Percentiles rank a stretch among this genome's conserved stretches.
phyloP scores from a whole-genome alignment of 2,888 invertebrate genomes.

The Nephrotoma flavescens region DNA sequence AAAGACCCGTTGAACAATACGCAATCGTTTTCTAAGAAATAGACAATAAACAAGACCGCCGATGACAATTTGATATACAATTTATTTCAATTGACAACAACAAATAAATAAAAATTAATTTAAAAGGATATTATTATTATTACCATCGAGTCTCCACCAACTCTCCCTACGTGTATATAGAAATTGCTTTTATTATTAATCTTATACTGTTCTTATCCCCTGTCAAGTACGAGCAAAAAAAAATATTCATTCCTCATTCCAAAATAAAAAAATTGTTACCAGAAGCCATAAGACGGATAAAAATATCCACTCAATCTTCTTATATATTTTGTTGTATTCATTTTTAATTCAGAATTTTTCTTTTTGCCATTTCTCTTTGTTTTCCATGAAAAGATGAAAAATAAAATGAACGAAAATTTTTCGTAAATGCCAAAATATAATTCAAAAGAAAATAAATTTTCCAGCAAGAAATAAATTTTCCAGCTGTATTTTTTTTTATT shows the following conservation, averaged over 20 bases:
- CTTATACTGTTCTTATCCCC: not conserved
- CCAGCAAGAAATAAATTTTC: not conserved
- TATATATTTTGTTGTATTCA: not conserved
- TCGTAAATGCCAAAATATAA: slow-evolving; percentile 2
- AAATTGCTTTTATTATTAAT: not conserved
- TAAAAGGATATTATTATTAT: not conserved
- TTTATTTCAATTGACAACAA: not conserved
- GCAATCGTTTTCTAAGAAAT: not conserved
- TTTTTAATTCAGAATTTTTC: not conserved
- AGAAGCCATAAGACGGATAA: not conserved
- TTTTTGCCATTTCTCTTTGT: not conserved
- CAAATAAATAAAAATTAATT: not conserved
- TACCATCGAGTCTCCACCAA: not conserved
- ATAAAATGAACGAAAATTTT: slow-evolving; percentile 1
- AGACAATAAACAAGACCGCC: not conserved
- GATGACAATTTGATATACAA: not conserved
- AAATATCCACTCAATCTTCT: not conserved
- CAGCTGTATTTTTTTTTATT: not conserved
- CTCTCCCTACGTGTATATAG: not conserved
- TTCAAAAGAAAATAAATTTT: slow-evolving; percentile 3
- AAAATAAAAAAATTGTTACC: not conserved
- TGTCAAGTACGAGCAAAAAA: not conserved
- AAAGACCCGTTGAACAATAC: not conserved
- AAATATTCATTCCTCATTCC: not conserved
- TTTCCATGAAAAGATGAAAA: not conserved